A percentile compares a stretch with the other conserved stretches of the same genome.
These are phyloP conservation scores for Colletes latitarsis DNA, from an alignment of 1,140 invertebrate species.

Conservation along the genomic window DNA sequence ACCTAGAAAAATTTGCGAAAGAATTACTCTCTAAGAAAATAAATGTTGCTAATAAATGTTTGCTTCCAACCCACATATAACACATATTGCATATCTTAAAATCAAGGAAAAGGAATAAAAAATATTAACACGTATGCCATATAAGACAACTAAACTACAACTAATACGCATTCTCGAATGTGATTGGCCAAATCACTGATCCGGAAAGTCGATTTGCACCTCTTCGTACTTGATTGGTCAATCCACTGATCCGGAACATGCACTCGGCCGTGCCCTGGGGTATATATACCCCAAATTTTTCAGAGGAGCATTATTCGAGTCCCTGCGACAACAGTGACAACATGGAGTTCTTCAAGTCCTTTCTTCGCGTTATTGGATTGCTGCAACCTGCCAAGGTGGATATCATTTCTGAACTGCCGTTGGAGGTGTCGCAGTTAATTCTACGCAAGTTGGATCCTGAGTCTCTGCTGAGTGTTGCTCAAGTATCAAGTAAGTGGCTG, in stretches of 20 bases:
- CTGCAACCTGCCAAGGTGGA: not conserved
- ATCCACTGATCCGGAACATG: not conserved
- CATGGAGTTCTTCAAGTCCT: slow-evolving; percentile 12
- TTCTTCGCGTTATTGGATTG: slow-evolving; percentile 1
- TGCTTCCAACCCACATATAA: too few relatives aligned
- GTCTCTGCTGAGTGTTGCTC: slow-evolving; percentile 21
- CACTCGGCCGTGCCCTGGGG: not conserved
- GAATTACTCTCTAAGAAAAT: too few relatives aligned
- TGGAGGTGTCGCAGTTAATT: slow-evolving; percentile 38
- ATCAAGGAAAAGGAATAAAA: too few relatives aligned
- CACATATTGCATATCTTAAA: too few relatives aligned
- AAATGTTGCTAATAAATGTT: too few relatives aligned
- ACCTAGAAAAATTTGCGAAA: too few relatives aligned
- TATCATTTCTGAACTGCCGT: slow-evolving; percentile 25
- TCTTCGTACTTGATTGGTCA: slow-evolving; percentile 11
- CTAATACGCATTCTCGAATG: not conserved
- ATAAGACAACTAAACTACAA: too few relatives aligned
- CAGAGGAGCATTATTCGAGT: not conserved
- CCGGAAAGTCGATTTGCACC: not conserved
- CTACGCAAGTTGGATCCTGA: slow-evolving; percentile 37
- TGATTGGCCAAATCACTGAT: not conserved
- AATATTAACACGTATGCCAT: too few relatives aligned
- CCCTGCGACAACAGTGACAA: not conserved
- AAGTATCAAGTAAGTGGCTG: slow-evolving; percentile 28
- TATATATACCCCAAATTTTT: not conserved